Conservation (phyloP, 2,797 vertebrate species). For the Cheirogaleus major region DNA sequence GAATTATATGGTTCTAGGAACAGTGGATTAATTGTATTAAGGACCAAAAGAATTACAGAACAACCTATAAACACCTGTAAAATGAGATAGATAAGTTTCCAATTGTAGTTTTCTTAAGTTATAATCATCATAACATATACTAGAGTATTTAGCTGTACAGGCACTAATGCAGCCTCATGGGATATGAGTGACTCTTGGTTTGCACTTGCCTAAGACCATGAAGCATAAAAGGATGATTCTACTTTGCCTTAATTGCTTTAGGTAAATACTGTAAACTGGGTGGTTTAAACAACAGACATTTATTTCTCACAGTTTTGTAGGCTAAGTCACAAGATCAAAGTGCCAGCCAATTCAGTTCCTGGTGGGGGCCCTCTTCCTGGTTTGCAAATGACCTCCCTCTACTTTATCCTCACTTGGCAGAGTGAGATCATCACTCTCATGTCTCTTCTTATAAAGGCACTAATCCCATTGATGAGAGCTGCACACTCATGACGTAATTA, state of each 20-base stretch:
- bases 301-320: background rate
- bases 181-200: background rate
- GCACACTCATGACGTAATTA: background rate
- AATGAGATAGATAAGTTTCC: background rate
- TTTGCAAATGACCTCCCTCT: background rate
- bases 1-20: background rate
- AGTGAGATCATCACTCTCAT: background rate
- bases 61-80: background rate
- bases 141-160: background rate
- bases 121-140: background rate
- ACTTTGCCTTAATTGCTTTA: background rate
- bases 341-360: background rate
- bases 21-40: background rate
- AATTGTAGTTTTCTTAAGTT: background rate
- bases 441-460: background rate
- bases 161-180: background rate
- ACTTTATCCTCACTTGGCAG: background rate
- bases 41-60: background rate
- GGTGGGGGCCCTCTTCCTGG: background rate
- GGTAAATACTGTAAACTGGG: background rate
- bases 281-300: background rate
- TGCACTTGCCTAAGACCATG: background rate
- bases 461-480: background rate
- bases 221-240: background rate
- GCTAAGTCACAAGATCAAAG: background rate